These are phyloP conservation scores for Tupiocoris notatus DNA, from an alignment of 2,888 invertebrate species.

Conservation along the genomic window DNA sequence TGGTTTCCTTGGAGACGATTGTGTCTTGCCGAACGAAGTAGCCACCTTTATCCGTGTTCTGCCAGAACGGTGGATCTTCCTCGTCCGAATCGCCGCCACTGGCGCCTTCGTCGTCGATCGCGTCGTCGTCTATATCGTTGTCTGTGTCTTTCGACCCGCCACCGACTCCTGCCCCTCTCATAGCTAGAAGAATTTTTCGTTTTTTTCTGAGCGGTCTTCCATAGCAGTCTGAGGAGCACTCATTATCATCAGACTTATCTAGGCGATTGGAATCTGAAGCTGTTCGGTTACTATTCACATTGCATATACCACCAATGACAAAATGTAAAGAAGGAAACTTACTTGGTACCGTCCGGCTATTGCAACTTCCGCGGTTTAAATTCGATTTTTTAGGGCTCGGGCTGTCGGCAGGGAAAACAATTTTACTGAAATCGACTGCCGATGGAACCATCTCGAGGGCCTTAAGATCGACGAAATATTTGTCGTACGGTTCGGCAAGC, in stretches of 20 bases:
- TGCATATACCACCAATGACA: conserved; percentile 46
- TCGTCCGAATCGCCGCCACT: conserved; percentile 47
- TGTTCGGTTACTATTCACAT: conserved; percentile 38
- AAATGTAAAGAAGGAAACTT: conserved; percentile 46
- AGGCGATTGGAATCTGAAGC: conserved; percentile 32
- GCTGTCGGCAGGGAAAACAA: conserved; percentile 44
- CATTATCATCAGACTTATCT: conserved; percentile 46
- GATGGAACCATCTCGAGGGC: conserved; percentile 45
- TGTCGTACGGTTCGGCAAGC: conserved; percentile 44
- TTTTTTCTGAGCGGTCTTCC: conserved; percentile 50
- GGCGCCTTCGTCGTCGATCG: conserved; percentile 46
- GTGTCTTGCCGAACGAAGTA: conserved; percentile 49
- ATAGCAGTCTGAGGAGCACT: conserved; percentile 42
- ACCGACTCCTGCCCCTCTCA: conserved; percentile 42
- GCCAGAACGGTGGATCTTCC: conserved; percentile 50
- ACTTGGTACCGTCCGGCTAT: conserved; percentile 34
- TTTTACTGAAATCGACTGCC: conserved; percentile 44
- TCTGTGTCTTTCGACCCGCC: conserved; percentile 40
- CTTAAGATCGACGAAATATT: conserved; percentile 46
- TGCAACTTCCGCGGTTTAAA: conserved; percentile 17
- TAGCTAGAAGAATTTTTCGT: conserved; percentile 50
- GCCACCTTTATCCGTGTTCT: conserved; percentile 49
- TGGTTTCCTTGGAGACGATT: conserved; percentile 41
- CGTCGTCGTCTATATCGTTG: conserved; percentile 39
- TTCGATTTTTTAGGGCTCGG: conserved; percentile 38